Evolutionary conservation across 1,140 invertebrate genomes (phyloP).

Genomic region (Zophobas atratus): DNA sequence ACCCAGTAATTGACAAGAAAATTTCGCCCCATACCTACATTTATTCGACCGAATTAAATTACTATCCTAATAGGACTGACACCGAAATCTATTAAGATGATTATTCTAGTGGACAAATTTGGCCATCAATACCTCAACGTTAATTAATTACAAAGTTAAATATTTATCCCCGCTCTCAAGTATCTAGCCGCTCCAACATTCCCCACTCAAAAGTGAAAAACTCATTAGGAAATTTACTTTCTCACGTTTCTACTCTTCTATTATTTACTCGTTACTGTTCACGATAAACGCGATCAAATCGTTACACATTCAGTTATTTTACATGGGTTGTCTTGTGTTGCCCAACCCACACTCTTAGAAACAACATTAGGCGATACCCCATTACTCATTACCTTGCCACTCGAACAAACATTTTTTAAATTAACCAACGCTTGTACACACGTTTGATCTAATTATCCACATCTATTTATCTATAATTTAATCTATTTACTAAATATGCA

Average conservation of each 20-base stretch:
- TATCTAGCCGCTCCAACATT: not conserved
- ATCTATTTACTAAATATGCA: too few species aligned
- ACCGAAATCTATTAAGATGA: constrained; percentile 21
- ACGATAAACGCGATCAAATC: constrained; percentile 45
- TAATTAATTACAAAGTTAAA: constrained; percentile 39
- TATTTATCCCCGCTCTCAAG: constrained; percentile 7
- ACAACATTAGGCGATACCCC: not conserved
- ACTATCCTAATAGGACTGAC: constrained; percentile 7
- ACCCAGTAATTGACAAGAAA: constrained; percentile 12
- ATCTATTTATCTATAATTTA: too few species aligned
- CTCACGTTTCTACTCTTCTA: constrained; percentile 29
- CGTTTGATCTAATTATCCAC: too few species aligned
- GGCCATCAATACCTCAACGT: not conserved
- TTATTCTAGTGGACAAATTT: constrained; percentile 17
- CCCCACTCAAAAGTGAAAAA: constrained; percentile 1
- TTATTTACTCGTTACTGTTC: constrained; percentile 44
- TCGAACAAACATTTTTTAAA: too few species aligned
- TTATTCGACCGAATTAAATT: constrained; percentile 17
- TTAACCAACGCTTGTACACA: too few species aligned
- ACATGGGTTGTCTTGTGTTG: not conserved
- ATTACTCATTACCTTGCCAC: too few species aligned
- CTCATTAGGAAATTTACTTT: constrained; percentile 20
- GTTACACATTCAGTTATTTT: constrained; percentile 23
- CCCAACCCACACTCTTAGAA: constrained; percentile 10
- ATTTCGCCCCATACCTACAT: not conserved